Evolutionary conservation across 2,888 invertebrate genomes (phyloP), one percentile per base, ranked within the genome.

Genomic region (Drosophila pegasa): DNA sequence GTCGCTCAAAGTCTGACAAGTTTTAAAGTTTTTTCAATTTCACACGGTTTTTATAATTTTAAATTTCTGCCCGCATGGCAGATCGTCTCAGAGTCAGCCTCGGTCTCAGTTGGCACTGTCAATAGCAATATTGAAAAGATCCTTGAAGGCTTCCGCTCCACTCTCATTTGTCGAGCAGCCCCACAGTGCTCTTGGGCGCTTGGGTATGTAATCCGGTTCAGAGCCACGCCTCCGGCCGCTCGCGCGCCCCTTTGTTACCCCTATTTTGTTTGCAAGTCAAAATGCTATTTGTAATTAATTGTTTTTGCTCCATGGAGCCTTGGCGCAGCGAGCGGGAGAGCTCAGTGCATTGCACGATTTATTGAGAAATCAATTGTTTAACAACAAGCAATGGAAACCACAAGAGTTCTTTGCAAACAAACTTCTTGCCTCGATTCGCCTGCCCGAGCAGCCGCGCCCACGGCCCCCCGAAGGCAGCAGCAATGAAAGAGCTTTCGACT

Each of bases 381-480:
- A 88, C 84, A 85, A 88, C 82, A 88, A 88, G 84, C 84, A 87
- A 85, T 85, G 84, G 82, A 85, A 85, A 87, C 84, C 89, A 88
- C 84, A 85, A 85, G 89, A 85, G 84, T 85, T 85, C 87, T 85
- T 85, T 88, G 84, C 78, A 85, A 85, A 85, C 84, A 85, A 87
- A 82, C 88, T 88, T 88, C 86, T 85, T 86, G 84, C 84, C 87
- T 87, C 85, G 87, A 87, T 85, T 75, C 75, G 75, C 50, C 50
- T 75, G 78, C 59, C 75, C 64, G 7, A 50, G 22, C 50, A 35
- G 14, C 35, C 16, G 55, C 14, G 10, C 29, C 6, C 9, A 2
- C 18, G 4, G 8, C 37, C 40, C n/a, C 47, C 27, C 48, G 54
- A 33, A 45, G 58, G 56, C 62, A 63, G 40, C 51, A 48, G 45